Evolutionary conservation across 2,113 vertebrate species (phyloP).

Genomic region (human (Homo sapiens)): GRCh38 chrX:28020501-28021000

Average conservation of each 20-base stretch:
- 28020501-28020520: constrained; percentile 4
- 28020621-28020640: too few relatives aligned
- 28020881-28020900: not conserved
- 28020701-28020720: too few relatives aligned
- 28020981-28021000: not conserved
- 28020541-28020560: not conserved
- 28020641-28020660: too few relatives aligned
- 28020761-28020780: not conserved
- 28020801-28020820: not conserved
- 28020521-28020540: constrained; percentile 33
- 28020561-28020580: not conserved
- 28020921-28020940: not conserved
- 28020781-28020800: not conserved
- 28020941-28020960: not conserved
- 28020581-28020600: too few relatives aligned
- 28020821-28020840: not conserved
- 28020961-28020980: not conserved
- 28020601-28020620: too few relatives aligned
- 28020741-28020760: not conserved
- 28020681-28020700: too few relatives aligned
- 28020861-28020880: not conserved
- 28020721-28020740: too few relatives aligned
- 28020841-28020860: not conserved
- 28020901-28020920: not conserved
- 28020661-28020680: too few relatives aligned